Conservation (phyloP, 2,113 vertebrate species). For the Pithys albifrons region DNA sequence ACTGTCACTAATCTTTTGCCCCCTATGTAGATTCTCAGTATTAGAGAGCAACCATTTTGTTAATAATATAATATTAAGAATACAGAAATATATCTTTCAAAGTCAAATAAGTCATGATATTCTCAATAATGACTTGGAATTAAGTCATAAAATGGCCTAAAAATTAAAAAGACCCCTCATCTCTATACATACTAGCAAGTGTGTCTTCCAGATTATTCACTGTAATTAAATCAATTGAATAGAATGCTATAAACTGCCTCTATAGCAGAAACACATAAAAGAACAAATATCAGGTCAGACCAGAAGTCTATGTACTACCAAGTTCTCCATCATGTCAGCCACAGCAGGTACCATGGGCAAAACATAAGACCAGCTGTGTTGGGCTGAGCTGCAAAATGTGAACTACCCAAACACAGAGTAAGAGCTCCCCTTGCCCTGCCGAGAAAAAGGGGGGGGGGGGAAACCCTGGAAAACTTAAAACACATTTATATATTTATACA, state of each 20-base stretch:
- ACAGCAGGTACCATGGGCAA: neutral
- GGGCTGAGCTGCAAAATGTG: too few relatives aligned
- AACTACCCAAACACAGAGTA: too few relatives aligned
- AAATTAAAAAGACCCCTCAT: neutral
- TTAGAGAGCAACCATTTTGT: neutral
- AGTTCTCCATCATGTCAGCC: neutral
- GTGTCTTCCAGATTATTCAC: neutral
- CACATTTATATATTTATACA: too few relatives aligned
- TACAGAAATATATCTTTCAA: neutral
- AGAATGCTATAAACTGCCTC: neutral
- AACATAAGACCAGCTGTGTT: neutral
- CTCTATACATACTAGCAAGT: neutral
- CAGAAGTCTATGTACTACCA: neutral
- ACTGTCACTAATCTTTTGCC: neutral
- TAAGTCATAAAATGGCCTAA: neutral
- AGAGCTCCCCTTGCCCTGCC: too few relatives aligned
- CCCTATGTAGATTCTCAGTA: neutral
- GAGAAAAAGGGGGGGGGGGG: too few relatives aligned
- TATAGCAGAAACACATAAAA: neutral
- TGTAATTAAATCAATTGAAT: neutral
- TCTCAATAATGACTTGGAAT: neutral
- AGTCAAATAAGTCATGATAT: neutral
- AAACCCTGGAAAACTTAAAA: too few relatives aligned
- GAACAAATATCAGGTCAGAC: neutral
- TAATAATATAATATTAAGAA: neutral